Percentiles rank a stretch among this genome's conserved stretches.
Evolutionary conservation across 2,797 vertebrate genomes (phyloP).

Genomic region (Oryzias dopingdopingensis): DNA sequence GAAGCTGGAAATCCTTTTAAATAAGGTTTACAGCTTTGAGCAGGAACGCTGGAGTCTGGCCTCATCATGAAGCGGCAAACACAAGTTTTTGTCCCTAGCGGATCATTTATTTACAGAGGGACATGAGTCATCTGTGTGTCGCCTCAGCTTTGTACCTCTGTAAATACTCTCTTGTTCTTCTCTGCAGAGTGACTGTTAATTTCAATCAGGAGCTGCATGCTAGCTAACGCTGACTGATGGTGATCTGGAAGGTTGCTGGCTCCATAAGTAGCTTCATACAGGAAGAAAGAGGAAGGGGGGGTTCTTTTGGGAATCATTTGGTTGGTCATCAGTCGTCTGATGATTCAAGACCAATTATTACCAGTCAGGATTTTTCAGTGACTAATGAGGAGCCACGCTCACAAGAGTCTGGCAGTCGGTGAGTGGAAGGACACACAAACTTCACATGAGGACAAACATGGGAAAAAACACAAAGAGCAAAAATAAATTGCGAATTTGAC

Average conservation of each 20-base stretch:
- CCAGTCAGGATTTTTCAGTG: slow-evolving; percentile 64
- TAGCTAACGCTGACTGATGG: slow-evolving; percentile 15
- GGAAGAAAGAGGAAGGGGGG: slow-evolving; percentile 7
- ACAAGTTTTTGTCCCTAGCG: neutral
- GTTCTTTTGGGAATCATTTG: slow-evolving; percentile 54
- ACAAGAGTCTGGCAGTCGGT: slow-evolving; percentile 49
- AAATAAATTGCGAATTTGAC: slow-evolving; percentile 35
- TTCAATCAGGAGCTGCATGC: slow-evolving; percentile 9
- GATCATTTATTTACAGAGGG: neutral
- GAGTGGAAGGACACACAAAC: slow-evolving; percentile 10
- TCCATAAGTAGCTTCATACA: slow-evolving; percentile 17
- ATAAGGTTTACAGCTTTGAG: no score
- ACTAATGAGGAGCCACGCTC: slow-evolving; percentile 67
- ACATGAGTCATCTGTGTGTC: slow-evolving; percentile 1
- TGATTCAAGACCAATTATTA: slow-evolving; percentile 68
- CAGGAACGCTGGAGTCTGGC: no score
- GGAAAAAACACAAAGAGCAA: slow-evolving; percentile 23
- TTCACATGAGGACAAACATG: slow-evolving; percentile 3
- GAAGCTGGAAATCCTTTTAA: no score
- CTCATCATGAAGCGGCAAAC: no score
- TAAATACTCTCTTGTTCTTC: slow-evolving; percentile 4
- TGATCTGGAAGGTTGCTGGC: slow-evolving; percentile 9
- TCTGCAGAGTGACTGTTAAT: slow-evolving; percentile 7
- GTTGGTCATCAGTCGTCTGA: slow-evolving; percentile 43
- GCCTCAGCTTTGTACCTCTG: slow-evolving; percentile 18